Base-by-base conservation (phyloP, 2,113 vertebrate species). In the Epinephelus fuscoguttatus region DNA sequence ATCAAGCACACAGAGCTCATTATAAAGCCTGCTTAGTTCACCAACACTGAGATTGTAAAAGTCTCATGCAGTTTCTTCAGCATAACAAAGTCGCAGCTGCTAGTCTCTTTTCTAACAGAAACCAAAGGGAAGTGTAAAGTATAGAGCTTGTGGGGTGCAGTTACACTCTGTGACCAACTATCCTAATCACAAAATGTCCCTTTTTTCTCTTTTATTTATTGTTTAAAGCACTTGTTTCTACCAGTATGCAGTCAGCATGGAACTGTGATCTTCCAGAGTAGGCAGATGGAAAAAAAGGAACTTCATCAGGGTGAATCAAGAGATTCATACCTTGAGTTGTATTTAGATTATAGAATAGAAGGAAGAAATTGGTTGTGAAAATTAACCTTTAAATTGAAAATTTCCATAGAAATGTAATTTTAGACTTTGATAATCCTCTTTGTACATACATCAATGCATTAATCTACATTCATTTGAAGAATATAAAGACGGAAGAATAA, bases 1-100 rank as follows among this genome's bases (percentile, higher is more conserved):
- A 56, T 73, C 64, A 37, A 47, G 69, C 67, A 12, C 72, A 70
- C 70, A 37, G 30, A 86, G 77, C 74, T 84, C 74, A 82, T 88
- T 85, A 84, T 81, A 70, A 62, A 60, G 56, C 75, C 57, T n/a
- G 56, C 49, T 70, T 47, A 63, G 80, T 76, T 81, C 66, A 27
- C 61, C 9, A 10, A 80, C 69, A 52, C 33, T 0, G 18, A 57
- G 25, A 40, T 56, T 17, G 75, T 72, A 57, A 50, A 74, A 33
- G 15, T n/a, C 10, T 71, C 19, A 61, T 13, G 55, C 30, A 33
- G 67, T 33, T 64, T 64, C n/a, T 50, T 74, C 50, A 49, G 70
- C 19, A 25, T 27, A 45, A 66, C 45, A 78, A 63, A 80, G 64
- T 59, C 69, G 21, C 84, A 81, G 80, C 52, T 57, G 30, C n/a